Conservation (phyloP, 2,797 vertebrate species). For the Cheirogaleus major region DNA sequence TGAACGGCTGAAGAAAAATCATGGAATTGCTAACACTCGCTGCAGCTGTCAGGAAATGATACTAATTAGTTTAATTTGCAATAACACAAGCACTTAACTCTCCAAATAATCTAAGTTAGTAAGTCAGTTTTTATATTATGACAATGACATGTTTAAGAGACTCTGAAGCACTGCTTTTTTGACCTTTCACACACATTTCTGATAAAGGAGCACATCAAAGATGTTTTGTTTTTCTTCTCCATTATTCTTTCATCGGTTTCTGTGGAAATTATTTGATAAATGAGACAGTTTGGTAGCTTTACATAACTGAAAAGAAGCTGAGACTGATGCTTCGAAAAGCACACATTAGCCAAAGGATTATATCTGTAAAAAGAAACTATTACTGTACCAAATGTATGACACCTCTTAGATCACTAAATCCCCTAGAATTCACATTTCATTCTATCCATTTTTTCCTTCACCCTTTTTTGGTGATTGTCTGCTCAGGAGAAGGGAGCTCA, state of each 20-base stretch:
- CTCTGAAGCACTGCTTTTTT: conserved; percentile 83
- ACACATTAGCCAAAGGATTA: conserved; percentile 21
- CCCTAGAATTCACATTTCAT: background rate
- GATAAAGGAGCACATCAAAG: conserved; percentile 72
- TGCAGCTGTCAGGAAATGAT: conserved; percentile 89
- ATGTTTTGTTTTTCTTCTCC: conserved; percentile 65
- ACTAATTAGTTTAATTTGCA: conserved; percentile 91
- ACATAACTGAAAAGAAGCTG: conserved; percentile 56
- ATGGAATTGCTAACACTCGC: conserved; percentile 85
- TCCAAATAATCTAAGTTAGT: conserved; percentile 89
- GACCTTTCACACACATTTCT: conserved; percentile 85
- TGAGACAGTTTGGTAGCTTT: conserved; percentile 53
- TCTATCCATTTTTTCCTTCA: background rate
- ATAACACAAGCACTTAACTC: conserved; percentile 89
- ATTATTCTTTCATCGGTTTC: conserved; percentile 74
- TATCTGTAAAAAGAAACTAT: conserved; percentile 27
- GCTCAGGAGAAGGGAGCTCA: background rate
- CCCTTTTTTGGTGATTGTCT: background rate
- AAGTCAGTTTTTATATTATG: conserved; percentile 86
- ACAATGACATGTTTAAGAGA: conserved; percentile 83
- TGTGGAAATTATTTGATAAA: conserved; percentile 74
- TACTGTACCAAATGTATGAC: conserved; percentile 11
- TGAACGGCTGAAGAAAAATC: conserved; percentile 83
- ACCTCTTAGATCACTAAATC: background rate
- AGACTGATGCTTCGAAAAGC: conserved; percentile 48